Evolutionary conservation across 2,888 invertebrate species (phyloP), one percentile per base, ranked within the genome.

Genomic region (Ophioninae sp.): DNA sequence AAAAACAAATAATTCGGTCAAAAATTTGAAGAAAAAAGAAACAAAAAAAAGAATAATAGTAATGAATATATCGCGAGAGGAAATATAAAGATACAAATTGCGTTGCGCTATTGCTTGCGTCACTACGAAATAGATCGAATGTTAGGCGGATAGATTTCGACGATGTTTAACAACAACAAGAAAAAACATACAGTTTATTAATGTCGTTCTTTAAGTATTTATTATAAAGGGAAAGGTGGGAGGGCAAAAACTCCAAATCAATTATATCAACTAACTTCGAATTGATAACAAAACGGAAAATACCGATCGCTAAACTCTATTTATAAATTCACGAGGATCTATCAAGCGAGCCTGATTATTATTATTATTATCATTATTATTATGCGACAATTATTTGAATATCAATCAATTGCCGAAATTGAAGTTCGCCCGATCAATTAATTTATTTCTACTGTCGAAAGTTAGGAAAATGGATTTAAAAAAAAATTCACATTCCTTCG

Each of bases 21-120:
- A 30, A 13, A 39, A 72, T 68, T 76, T 22, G n/a, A 68, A 63
- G 67, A 69, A 63, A 63, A 63, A 63, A 59, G 20, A 3, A 7
- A 59, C 20, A 22, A 22, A 58, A 17, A 58, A 7, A 20, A 51
- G 2, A 51, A 51, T 17, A 51, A 51, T 17, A 51, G 3, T 8
- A 22, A 59, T 59, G 10, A 22, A 59, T 8, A 20, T 9, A 22
- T 22, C 59, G 59, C 51, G 51, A 51, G 13, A 51, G 17, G 51
- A 6, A 51, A 51, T 51, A 51, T 51, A 51, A 51, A 13, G 51
- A 51, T 51, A 13, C 0, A 51, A 51, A 51, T 51, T 13, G 51
- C 51, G 51, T 51, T 13, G 51, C 10, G 13, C 51, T 5, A 51
- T 51, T 17, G 51, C 51, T 51, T 10, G 17, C 51, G 51, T 51